Conservation (phyloP, 1,140 invertebrate species). For the Atopsyche davidsoni region DNA sequence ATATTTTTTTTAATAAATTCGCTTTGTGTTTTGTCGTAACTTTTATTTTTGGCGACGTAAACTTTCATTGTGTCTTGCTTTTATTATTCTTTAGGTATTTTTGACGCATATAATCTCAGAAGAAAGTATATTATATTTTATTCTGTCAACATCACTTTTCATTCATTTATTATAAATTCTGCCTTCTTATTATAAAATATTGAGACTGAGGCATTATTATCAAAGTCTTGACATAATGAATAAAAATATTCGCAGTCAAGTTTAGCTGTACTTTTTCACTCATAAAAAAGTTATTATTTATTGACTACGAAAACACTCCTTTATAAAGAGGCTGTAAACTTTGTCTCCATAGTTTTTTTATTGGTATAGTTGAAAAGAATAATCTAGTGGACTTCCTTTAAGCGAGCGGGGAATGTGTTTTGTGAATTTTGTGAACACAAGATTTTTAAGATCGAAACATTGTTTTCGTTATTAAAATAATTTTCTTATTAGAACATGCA, state of each 20-base stretch:
- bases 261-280: too few species aligned
- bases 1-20: constrained; percentile 12
- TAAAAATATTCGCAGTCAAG: too few species aligned
- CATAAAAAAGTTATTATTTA: constrained; percentile 13
- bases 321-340: constrained; percentile 2
- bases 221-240: too few species aligned
- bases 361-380: constrained; percentile 26
- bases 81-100: too few species aligned
- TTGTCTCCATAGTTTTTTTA: constrained; percentile 23
- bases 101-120: too few species aligned
- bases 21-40: constrained; percentile 15
- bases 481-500: not conserved
- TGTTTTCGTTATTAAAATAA: not conserved
- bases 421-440: not conserved
- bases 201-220: too few species aligned
- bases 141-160: too few species aligned
- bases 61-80: too few species aligned
- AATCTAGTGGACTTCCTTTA: constrained; percentile 21
- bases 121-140: too few species aligned
- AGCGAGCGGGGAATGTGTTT: constrained; percentile 11
- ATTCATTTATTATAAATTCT: too few species aligned
- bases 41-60: too few species aligned
- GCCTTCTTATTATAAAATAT: too few species aligned
- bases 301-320: not conserved
- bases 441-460: not conserved